Evolutionary conservation across 2,888 invertebrate genomes (phyloP).

Genomic region (Athetis lepigone): DNA sequence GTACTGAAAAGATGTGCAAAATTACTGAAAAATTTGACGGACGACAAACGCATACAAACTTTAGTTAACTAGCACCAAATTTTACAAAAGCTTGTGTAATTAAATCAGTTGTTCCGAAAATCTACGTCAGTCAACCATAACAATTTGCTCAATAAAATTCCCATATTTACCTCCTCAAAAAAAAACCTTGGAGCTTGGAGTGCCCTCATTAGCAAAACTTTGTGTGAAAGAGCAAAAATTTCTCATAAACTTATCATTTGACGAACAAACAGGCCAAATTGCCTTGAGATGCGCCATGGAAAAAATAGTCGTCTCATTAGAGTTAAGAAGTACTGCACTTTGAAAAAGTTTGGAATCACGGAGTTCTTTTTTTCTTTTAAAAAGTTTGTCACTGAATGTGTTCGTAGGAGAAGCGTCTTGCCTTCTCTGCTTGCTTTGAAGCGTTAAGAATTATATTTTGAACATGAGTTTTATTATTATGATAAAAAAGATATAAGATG

Average conservation of each 20-base stretch:
- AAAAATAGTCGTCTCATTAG: slow-evolving; percentile 60
- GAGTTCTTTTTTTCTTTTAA: slow-evolving; percentile 19
- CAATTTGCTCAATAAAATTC: too few species aligned
- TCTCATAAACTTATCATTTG: slow-evolving; percentile 63
- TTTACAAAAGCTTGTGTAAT: too few species aligned
- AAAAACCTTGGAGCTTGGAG: slow-evolving; percentile 9
- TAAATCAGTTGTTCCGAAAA: too few species aligned
- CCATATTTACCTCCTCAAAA: neutral
- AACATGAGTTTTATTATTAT: too few species aligned
- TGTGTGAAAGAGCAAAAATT: slow-evolving; percentile 42
- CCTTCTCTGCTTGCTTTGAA: neutral
- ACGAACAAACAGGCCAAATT: slow-evolving; percentile 60
- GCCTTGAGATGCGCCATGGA: slow-evolving; percentile 42
- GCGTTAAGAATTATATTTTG: neutral
- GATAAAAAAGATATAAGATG: too few species aligned
- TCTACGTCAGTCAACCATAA: too few species aligned
- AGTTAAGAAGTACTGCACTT: slow-evolving; percentile 56
- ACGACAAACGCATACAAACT: too few species aligned
- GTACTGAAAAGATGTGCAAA: too few species aligned
- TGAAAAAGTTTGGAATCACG: slow-evolving; percentile 34
- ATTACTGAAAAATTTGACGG: too few species aligned
- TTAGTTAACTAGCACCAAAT: too few species aligned
- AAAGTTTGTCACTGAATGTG: slow-evolving; percentile 24
- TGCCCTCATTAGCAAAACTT: slow-evolving; percentile 62
- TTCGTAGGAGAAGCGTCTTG: neutral